Conservation (phyloP, 2,888 invertebrate genomes). For the Neoaliturus tenellus region DNA sequence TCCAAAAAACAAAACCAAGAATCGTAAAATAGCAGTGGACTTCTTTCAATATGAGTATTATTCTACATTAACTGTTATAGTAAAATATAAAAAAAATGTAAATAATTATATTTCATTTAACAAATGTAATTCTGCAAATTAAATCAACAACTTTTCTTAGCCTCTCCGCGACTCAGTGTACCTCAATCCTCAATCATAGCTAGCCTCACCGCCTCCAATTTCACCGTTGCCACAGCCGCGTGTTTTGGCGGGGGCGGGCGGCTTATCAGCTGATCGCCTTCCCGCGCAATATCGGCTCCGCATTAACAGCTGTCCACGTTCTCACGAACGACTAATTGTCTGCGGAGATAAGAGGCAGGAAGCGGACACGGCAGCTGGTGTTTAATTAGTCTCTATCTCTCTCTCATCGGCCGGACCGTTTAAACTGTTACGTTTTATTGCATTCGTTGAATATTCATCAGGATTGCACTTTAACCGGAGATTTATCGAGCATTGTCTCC, state of each 20-base stretch:
- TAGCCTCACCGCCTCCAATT: no score
- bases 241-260: background rate
- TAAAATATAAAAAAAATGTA: no score
- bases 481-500: conserved; percentile 50
- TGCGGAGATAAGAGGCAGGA: conserved; percentile 37
- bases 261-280: conserved; percentile 20
- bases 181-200: no score
- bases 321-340: conserved; percentile 51
- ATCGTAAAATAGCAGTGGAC: no score
- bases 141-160: no score
- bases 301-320: conserved; percentile 43
- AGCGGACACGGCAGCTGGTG: conserved; percentile 34
- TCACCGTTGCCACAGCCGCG: background rate
- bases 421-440: conserved; percentile 57
- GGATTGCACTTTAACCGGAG: conserved; percentile 45
- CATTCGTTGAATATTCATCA: conserved; percentile 36
- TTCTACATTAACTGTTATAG: no score
- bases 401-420: conserved; percentile 45
- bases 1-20: no score
- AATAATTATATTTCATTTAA: no score
- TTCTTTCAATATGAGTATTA: no score
- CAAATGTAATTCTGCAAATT: no score
- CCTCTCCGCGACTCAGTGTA: no score
- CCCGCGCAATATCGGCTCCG: conserved; percentile 12
- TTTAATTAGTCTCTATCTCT: conserved; percentile 41